Percentiles rank a stretch among this genome's conserved stretches.
Conservation (phyloP, 2,113 vertebrate genomes). For the Baryphthengus martii region DNA sequence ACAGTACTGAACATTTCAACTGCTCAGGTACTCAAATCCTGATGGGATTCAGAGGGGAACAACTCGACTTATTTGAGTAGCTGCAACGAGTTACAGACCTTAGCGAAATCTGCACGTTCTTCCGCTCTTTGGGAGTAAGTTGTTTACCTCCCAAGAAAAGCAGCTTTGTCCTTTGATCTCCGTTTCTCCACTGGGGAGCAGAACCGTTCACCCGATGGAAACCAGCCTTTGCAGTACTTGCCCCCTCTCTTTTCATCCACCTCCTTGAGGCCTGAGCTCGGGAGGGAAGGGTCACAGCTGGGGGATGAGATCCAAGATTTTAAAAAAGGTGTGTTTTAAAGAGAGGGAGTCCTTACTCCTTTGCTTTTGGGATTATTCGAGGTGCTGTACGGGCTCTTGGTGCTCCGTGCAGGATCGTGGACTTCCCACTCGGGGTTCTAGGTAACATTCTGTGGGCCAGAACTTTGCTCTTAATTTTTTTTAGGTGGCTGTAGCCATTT, state of each 20-base stretch:
- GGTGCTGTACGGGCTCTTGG: neutral
- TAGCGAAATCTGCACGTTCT: neutral
- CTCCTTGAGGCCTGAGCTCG: neutral
- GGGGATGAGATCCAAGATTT: neutral
- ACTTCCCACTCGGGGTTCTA: rapidly evolving
- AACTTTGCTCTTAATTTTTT: neutral
- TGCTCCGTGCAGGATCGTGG: neutral
- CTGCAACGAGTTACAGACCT: neutral
- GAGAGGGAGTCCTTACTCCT: neutral
- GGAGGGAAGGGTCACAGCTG: neutral
- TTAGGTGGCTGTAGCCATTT: neutral
- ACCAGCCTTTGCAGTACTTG: neutral
- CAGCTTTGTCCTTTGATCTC: neutral
- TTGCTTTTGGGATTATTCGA: neutral
- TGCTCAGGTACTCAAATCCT: neutral
- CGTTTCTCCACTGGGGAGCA: neutral
- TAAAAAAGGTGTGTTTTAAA: neutral
- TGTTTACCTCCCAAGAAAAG: neutral
- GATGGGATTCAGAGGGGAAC: neutral
- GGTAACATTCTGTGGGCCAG: no score
- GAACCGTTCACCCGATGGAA: neutral
- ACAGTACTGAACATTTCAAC: no score
- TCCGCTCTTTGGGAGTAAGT: neutral
- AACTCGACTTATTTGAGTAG: neutral
- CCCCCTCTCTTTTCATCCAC: neutral